phyloP scores from a whole-genome alignment of 2,888 invertebrate genomes.

The Hypomecis atomaria region DNA sequence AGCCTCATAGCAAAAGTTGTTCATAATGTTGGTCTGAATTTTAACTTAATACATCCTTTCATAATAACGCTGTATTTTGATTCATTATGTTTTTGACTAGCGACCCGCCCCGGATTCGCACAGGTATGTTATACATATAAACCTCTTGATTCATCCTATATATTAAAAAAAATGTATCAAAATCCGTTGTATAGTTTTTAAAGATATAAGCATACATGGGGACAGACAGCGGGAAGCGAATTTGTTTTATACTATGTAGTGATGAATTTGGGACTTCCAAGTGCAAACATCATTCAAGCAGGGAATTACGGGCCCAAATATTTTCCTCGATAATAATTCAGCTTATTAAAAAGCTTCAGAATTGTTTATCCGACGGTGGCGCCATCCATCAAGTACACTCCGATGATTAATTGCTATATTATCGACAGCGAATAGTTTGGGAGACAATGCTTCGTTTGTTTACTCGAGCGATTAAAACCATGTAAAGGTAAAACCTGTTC shows the following conservation, averaged over 20 bases:
- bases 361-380: conserved; percentile 42
- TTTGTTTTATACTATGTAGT: no score
- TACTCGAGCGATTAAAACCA: not conserved
- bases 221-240: no score
- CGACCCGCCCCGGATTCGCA: no score
- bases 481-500: not conserved
- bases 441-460: conserved; percentile 5
- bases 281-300: conserved; percentile 1
- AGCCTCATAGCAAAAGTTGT: no score
- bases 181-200: no score
- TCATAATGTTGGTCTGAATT: no score
- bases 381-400: conserved; percentile 43
- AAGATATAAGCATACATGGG: no score
- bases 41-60: no score
- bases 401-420: conserved; percentile 46
- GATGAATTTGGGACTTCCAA: not conserved
- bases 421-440: conserved; percentile 43
- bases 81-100: not conserved
- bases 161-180: no score
- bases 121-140: no score
- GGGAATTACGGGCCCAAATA: conserved; percentile 20
- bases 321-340: conserved; percentile 36
- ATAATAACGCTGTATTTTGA: no score
- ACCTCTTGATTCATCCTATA: no score
- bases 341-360: conserved; percentile 46